Evolutionary conservation across 1,140 invertebrate genomes (phyloP).

Genomic region (Magallana ariakensis): DNA sequence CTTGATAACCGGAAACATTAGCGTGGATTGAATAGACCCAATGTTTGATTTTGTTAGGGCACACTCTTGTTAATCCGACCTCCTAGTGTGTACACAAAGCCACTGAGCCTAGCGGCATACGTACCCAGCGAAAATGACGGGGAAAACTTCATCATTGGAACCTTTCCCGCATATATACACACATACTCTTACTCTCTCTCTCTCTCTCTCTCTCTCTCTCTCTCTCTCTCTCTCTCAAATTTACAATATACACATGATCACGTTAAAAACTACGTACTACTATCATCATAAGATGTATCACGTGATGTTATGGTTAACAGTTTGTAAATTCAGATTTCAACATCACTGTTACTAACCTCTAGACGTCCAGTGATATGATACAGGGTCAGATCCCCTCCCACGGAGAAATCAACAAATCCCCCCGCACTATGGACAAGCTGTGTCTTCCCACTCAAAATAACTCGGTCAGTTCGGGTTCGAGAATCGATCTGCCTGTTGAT

Average conservation of each 20-base stretch:
- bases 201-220: background rate
- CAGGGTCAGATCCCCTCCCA: background rate
- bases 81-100: background rate
- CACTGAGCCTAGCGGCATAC: no score
- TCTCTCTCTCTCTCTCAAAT: background rate
- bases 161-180: no score
- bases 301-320: background rate
- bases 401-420: background rate
- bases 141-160: no score
- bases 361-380: background rate
- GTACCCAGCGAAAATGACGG: no score
- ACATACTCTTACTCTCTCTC: background rate
- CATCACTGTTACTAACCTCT: background rate
- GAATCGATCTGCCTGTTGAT: background rate
- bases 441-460: background rate
- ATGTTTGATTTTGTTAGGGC: slow-evolving; percentile 13
- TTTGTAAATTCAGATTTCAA: background rate
- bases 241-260: slow-evolving; percentile 2
- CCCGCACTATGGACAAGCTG: background rate
- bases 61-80: slow-evolving; percentile 25
- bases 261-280: background rate
- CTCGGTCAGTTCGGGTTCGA: background rate
- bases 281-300: background rate
- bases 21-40: slow-evolving; percentile 2
- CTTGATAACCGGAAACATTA: slow-evolving; percentile 7